A percentile compares a stretch with the other conserved stretches of the same genome.
phyloP scores from a whole-genome alignment of 2,888 invertebrate species.

The Harpagoxenus sublaevis region DNA sequence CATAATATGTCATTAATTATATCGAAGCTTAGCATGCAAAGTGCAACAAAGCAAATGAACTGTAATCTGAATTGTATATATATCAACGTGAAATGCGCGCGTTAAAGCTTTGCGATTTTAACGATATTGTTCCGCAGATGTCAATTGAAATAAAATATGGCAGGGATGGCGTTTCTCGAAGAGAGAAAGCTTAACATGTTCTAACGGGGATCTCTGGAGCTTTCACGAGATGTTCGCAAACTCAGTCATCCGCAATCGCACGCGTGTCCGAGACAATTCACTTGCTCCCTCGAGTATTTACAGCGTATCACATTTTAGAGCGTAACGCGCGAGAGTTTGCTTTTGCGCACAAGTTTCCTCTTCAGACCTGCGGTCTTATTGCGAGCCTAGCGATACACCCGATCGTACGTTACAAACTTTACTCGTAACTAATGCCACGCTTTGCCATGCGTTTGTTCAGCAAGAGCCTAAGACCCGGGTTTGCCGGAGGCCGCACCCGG shows the following conservation, averaged over 20 bases:
- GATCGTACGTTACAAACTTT: constrained; percentile 76
- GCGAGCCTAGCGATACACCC: constrained; percentile 67
- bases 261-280: constrained; percentile 31
- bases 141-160: neutral
- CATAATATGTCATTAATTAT: constrained; percentile 9
- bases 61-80: neutral
- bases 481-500: constrained; percentile 53
- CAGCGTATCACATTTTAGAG: constrained; percentile 50
- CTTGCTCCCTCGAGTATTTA: constrained; percentile 18
- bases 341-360: constrained; percentile 71
- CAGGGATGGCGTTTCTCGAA: neutral
- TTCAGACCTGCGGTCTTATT: constrained; percentile 72
- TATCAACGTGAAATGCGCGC: neutral
- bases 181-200: neutral
- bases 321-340: constrained; percentile 64
- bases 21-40: neutral
- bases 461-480: constrained; percentile 63
- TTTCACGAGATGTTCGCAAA: neutral
- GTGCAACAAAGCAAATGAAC: neutral
- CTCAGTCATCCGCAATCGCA: neutral
- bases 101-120: constrained; percentile 6
- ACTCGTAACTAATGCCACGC: constrained; percentile 72
- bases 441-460: constrained; percentile 70
- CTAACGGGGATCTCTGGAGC: neutral
- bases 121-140: neutral